Evolutionary conservation across 2,797 vertebrate genomes (phyloP).

Genomic region (Lacerta bilineata): DNA sequence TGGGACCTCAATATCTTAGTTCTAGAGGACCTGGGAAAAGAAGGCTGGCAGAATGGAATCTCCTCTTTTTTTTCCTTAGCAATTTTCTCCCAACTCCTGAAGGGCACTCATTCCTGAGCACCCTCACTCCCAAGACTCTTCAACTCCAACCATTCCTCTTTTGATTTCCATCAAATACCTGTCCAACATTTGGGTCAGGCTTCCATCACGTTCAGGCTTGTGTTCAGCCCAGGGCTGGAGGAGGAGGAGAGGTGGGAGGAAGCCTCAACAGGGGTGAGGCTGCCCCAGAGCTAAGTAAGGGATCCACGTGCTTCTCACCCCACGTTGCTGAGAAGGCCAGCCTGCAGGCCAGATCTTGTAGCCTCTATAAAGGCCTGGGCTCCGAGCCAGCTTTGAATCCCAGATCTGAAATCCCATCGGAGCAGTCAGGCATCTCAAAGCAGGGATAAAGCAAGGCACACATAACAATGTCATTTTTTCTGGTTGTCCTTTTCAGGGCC

Average conservation of each 20-base stretch:
- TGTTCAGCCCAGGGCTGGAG: neutral
- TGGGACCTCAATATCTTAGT: neutral
- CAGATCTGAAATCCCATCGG: neutral
- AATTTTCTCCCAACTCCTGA: neutral
- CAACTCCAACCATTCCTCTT: neutral
- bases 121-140: neutral
- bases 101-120: neutral
- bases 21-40: neutral
- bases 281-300: neutral
- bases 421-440: neutral
- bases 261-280: neutral
- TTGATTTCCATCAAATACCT: neutral
- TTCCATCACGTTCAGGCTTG: neutral
- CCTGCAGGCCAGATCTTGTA: neutral
- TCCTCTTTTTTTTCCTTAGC: neutral
- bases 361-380: neutral
- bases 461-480: neutral
- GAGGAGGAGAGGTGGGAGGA: neutral
- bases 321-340: neutral
- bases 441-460: neutral
- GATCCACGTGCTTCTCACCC: neutral
- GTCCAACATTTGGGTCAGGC: neutral
- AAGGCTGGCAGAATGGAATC: neutral
- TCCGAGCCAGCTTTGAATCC: neutral
- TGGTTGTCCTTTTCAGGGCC: neutral